Evolutionary conservation across 53 echinoderm and acorn worm species (phyloP), one percentile per base, ranked within the genome.

Genomic region (Paelopatides confundens): DNA sequence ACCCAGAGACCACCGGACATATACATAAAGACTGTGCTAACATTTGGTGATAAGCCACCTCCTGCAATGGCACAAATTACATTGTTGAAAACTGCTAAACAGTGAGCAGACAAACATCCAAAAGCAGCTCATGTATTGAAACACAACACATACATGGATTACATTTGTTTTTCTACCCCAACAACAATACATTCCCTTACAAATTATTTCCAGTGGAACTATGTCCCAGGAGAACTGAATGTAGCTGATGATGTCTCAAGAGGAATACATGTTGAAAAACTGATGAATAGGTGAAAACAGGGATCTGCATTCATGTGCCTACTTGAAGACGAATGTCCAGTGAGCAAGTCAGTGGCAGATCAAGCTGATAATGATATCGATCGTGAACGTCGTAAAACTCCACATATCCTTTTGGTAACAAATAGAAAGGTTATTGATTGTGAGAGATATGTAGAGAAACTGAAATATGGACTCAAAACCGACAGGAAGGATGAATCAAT

Each of bases 171-270:
- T 27, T 86, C 74, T 31, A n/a, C n/a, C n/a, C n/a, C n/a, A n/a
- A n/a, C n/a, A n/a, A n/a, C n/a, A 67, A 89, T 92, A 12, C 94
- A 94, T 51, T 92, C 86, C 40, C 31, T 53, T 2, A 76, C 89
- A 15, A 81, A 89, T n/a, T 87, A 89, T 8, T 66, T 84, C 3
- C 65, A 88, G 31, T 94, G 92, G 92, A 51, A 31, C 35, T 88
- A 94, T 47, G 6, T 39, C 21, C 74, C 38, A 17, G 40, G 77
- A 29, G 77, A 76, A 49, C 2, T 27, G 0, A 77, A 81, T 26
- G 24, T 31, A 15, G 69, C 68, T 4, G 85, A 85, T 85, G 85
- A 85, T 39, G 30, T 85, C 29, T 85, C 85, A 1, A 47, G 85
- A 85, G 85, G 85, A 24, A 46, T 85, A 7, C 49, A 46, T 12